These are phyloP conservation scores for Euglossa dilemma DNA, from an alignment of 1,140 invertebrate genomes.

Conservation along the genomic window DNA sequence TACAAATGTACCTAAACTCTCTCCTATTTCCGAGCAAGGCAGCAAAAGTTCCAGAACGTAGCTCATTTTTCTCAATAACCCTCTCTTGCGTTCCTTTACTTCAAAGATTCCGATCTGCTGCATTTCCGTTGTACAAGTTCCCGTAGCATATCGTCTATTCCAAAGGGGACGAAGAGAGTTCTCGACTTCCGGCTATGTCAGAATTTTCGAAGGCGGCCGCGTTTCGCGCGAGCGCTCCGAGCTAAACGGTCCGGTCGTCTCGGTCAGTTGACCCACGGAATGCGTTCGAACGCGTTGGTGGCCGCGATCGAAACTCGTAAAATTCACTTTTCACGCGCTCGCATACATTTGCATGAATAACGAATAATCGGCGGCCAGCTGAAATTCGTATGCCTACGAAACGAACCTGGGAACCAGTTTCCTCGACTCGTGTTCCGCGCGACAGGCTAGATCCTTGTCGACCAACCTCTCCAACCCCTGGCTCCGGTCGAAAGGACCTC, in stretches of 20 bases:
- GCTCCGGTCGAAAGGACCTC: neutral
- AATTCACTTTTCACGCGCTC: constrained; percentile 63
- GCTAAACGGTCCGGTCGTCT: constrained; percentile 49
- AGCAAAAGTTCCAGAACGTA: neutral
- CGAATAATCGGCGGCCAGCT: constrained; percentile 20
- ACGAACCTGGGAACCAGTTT: constrained; percentile 20
- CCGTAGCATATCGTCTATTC: neutral
- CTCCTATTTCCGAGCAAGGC: neutral
- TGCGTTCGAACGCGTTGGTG: constrained; percentile 53
- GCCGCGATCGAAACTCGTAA: constrained; percentile 50
- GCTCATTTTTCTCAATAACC: neutral
- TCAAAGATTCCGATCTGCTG: too few species aligned
- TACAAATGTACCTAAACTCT: too few species aligned
- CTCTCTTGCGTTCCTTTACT: neutral
- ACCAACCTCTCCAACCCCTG: too few species aligned
- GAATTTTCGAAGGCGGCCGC: constrained; percentile 45
- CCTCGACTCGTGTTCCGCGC: neutral
- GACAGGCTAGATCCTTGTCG: neutral
- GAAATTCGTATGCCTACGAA: constrained; percentile 27
- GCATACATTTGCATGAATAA: constrained; percentile 55
- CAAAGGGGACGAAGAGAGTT: neutral
- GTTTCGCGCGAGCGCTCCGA: constrained; percentile 33
- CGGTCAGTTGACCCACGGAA: constrained; percentile 66
- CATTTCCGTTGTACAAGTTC: neutral
- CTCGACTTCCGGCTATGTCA: neutral